Evolutionary conservation across 2,888 invertebrate genomes (phyloP).

Genomic region (Callimorpha dominula): DNA sequence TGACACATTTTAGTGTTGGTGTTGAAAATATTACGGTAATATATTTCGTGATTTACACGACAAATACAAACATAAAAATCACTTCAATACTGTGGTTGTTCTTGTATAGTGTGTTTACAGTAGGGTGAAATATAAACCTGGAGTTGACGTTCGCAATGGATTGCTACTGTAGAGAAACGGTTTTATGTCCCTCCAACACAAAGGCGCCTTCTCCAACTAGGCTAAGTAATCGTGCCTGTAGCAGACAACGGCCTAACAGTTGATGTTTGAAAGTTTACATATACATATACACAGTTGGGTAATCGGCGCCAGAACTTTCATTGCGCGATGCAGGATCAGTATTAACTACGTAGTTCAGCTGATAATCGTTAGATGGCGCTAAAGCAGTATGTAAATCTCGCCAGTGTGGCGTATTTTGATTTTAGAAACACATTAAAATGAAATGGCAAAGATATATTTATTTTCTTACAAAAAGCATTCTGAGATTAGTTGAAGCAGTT

Average conservation of each 20-base stretch:
- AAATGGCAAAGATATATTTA: background rate
- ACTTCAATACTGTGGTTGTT: background rate
- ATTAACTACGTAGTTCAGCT: background rate
- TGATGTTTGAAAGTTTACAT: too few species aligned
- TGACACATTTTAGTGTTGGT: conserved; percentile 14
- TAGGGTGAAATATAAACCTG: too few species aligned
- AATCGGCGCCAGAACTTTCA: background rate
- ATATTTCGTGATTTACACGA: background rate
- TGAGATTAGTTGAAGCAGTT: background rate
- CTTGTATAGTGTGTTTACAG: background rate
- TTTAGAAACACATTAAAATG: too few species aligned
- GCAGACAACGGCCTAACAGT: too few species aligned
- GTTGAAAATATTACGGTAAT: background rate
- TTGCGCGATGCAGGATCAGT: background rate
- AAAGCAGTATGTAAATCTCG: background rate
- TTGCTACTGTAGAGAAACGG: too few species aligned
- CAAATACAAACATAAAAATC: background rate
- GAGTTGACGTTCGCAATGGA: too few species aligned
- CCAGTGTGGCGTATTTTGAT: too few species aligned
- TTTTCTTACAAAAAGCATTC: background rate
- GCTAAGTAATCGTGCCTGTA: too few species aligned
- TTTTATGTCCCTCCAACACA: too few species aligned
- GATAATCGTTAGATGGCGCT: background rate
- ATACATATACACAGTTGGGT: too few species aligned
- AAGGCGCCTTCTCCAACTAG: too few species aligned